phyloP scores from a whole-genome alignment of 2,797 vertebrate genomes.

The Labeo calbasu region DNA sequence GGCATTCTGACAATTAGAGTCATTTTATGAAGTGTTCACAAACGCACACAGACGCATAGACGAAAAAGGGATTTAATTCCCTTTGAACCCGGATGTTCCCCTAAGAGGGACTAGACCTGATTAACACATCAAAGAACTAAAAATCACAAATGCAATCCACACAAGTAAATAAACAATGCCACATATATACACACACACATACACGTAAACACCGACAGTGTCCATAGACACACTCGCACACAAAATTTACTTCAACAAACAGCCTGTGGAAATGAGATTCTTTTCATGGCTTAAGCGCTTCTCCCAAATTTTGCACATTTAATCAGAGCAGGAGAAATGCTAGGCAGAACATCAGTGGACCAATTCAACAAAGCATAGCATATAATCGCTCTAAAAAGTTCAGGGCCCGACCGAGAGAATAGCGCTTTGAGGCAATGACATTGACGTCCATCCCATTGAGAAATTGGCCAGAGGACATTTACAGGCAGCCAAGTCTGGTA shows the following conservation, averaged over 20 bases:
- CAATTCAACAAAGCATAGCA: slow-evolving; percentile 39
- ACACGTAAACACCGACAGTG: background rate
- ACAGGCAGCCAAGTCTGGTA: slow-evolving; percentile 46
- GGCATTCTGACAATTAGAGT: slow-evolving; percentile 6
- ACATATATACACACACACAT: slow-evolving; percentile 4
- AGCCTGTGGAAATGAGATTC: slow-evolving; percentile 40
- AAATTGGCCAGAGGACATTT: slow-evolving; percentile 48
- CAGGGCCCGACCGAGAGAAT: slow-evolving; percentile 20
- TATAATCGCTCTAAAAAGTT: slow-evolving; percentile 49
- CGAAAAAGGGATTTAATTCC: slow-evolving; percentile 36
- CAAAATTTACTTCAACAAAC: slow-evolving; percentile 28
- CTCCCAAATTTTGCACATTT: slow-evolving; percentile 31
- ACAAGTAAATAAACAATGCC: slow-evolving; percentile 43
- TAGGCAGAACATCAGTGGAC: slow-evolving; percentile 33
- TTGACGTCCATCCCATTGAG: slow-evolving; percentile 40
- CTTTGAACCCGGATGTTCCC: slow-evolving; percentile 24
- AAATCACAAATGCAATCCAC: slow-evolving; percentile 37
- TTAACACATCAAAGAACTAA: slow-evolving; percentile 38
- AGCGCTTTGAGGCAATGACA: slow-evolving; percentile 39
- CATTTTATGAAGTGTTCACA: slow-evolving; percentile 34
- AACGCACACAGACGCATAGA: slow-evolving; percentile 37
- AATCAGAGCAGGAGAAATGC: slow-evolving; percentile 34
- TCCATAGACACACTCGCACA: slow-evolving; percentile 20
- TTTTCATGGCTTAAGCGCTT: slow-evolving; percentile 37
- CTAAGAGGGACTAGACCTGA: slow-evolving; percentile 33